phyloP scores from a whole-genome alignment of 2,113 vertebrate species.

The Microcebus jonahi region DNA sequence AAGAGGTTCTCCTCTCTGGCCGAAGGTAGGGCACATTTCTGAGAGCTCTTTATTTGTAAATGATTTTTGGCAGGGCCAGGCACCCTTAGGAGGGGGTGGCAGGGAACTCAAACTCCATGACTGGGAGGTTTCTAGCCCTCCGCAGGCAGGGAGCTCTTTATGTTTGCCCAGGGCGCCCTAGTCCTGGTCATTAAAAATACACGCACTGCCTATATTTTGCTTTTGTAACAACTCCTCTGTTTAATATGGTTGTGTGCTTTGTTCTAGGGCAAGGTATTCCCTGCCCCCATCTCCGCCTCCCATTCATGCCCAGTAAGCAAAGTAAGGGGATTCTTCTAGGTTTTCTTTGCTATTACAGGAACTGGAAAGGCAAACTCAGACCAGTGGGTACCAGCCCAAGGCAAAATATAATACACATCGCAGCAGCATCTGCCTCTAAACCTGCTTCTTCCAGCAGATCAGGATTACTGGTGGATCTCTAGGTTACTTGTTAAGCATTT shows the following conservation, averaged over 20 bases:
- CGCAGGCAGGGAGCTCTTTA: background rate
- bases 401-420: background rate
- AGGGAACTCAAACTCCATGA: constrained; percentile 10
- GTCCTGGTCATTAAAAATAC: constrained; percentile 54
- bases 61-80: constrained; percentile 63
- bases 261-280: background rate
- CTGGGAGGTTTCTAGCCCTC: background rate
- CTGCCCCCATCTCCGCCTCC: background rate
- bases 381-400: background rate
- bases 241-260: constrained; percentile 14
- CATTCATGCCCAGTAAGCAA: background rate
- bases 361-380: background rate
- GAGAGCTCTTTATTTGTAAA: constrained; percentile 71
- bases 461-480: background rate
- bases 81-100: constrained; percentile 47
- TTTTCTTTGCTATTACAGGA: constrained; percentile 22
- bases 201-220: background rate
- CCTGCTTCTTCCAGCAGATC: background rate
- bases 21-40: constrained; percentile 68
- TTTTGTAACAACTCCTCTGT: constrained; percentile 33
- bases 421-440: background rate
- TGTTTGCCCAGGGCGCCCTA: constrained; percentile 56
- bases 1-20: constrained; percentile 72
- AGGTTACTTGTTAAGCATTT: background rate
- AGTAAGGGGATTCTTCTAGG: background rate